A percentile compares a stretch with the other conserved stretches of the same genome.
phyloP scores from a whole-genome alignment of 37 sponge, comb jelly and placozoan species.

The Theonella swinhoei region DNA sequence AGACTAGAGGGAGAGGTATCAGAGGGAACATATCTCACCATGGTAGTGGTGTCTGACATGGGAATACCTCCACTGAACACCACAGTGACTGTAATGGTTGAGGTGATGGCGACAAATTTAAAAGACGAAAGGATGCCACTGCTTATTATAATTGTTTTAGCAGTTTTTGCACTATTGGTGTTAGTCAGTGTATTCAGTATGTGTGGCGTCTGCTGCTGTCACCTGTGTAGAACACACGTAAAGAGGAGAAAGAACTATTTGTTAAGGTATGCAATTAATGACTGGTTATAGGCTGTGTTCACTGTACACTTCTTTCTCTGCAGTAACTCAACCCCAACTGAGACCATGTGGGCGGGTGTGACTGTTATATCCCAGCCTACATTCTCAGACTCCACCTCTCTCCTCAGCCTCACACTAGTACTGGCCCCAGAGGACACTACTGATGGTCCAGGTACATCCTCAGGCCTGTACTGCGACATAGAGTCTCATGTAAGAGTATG shows the following conservation, averaged over 20 bases:
- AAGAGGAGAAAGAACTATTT: neutral
- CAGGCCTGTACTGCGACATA: no score
- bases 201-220: neutral
- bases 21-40: neutral
- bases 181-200: neutral
- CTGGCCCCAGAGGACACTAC: neutral
- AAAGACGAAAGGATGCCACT: neutral
- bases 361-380: neutral
- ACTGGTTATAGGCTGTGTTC: neutral
- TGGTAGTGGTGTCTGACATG: conserved; percentile 3
- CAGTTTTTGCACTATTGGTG: conserved; percentile 5
- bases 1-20: neutral
- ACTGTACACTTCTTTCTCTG: neutral
- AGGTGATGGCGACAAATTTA: neutral
- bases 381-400: neutral
- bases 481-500: neutral
- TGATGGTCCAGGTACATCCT: no score
- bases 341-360: no score
- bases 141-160: neutral
- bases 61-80: conserved; percentile 4
- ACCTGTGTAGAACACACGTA: neutral
- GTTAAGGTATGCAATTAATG: neutral
- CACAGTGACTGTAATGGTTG: neutral
- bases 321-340: neutral
- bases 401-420: neutral